These are phyloP conservation scores for Morelia viridis DNA, from an alignment of 2,797 vertebrate species.

Conservation along the genomic window DNA sequence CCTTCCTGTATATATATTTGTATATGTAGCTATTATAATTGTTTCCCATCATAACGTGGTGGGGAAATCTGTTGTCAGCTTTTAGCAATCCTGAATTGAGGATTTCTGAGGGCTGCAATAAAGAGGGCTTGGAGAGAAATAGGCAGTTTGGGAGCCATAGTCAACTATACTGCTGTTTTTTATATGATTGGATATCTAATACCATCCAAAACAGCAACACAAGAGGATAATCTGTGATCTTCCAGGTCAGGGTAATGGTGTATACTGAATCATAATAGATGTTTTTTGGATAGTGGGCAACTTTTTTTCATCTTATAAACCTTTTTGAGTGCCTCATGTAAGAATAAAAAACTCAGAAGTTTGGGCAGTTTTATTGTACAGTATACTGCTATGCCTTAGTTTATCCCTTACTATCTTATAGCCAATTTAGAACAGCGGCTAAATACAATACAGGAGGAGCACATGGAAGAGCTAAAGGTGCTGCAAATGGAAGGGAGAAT, in stretches of 20 bases:
- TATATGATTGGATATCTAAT: neutral
- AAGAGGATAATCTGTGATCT: neutral
- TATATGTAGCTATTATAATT: neutral
- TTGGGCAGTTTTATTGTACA: neutral
- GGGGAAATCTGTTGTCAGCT: neutral
- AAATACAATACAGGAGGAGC: slow-evolving; percentile 67
- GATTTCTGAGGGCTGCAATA: neutral
- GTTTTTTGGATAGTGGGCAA: neutral
- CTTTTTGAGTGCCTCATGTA: neutral
- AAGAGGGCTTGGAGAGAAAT: neutral
- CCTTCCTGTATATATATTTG: neutral
- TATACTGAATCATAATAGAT: neutral
- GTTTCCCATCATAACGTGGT: neutral
- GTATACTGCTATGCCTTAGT: neutral
- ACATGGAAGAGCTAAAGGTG: slow-evolving; percentile 70
- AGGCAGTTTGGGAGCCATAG: neutral
- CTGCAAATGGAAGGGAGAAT: slow-evolving; percentile 67
- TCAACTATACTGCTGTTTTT: neutral
- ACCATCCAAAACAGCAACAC: neutral
- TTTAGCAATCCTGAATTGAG: neutral
- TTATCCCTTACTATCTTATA: slow-evolving; percentile 42
- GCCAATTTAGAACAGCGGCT: slow-evolving; percentile 71
- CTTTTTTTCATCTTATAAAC: neutral
- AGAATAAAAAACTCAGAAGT: neutral
- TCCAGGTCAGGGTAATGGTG: neutral